Base-by-base conservation (phyloP, 2,888 invertebrate species). In the Drosophila borealis region DNA sequence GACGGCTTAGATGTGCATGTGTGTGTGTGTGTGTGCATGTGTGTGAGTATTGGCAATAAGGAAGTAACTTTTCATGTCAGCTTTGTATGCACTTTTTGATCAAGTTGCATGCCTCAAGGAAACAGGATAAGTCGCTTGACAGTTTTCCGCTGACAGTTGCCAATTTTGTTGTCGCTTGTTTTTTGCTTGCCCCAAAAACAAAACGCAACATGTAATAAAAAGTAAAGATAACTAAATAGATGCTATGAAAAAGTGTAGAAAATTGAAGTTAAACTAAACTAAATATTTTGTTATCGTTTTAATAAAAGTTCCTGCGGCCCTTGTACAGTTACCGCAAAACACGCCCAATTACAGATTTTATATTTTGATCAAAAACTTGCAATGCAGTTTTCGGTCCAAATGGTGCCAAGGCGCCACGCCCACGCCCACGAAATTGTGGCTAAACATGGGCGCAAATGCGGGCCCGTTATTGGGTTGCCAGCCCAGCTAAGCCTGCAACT, bases 61-160 rank as follows among this genome's bases (percentile, higher is more conserved):
- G 85, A 85, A 85, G 86, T 89, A 71, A 80, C 78, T 84, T 88
- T 85, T 85, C 82, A 71, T 88, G 88, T 81, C 76, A 70, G 65
- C 67, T 71, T 74, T 83, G 78, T 67, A 49, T 68, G 70, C 60
- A 19, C 54, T 78, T 78, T 74, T 50, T 54, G 74, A 71, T 82
- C 80, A 57, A 67, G 66, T 64, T 61, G 74, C 80, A 29, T 48
- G 60, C 76, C 68, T 39, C 53, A 53, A 69, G 88, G 78, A 72
- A 89, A 81, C 89, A 81, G 88, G 81, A 89, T 75, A 81, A 80
- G 39, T 34, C 70, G 70, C 64, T 87, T 81, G 69, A 84, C 83
- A 69, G 66, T 75, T 87, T 73, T 74, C 71, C 68, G 69, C 54
- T 69, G 53, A 14, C 21, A 46, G 42, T 74, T 73, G 79, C 79